Evolutionary conservation across 2,888 invertebrate species (phyloP).

Genomic region (Brassicogethes aeneus): DNA sequence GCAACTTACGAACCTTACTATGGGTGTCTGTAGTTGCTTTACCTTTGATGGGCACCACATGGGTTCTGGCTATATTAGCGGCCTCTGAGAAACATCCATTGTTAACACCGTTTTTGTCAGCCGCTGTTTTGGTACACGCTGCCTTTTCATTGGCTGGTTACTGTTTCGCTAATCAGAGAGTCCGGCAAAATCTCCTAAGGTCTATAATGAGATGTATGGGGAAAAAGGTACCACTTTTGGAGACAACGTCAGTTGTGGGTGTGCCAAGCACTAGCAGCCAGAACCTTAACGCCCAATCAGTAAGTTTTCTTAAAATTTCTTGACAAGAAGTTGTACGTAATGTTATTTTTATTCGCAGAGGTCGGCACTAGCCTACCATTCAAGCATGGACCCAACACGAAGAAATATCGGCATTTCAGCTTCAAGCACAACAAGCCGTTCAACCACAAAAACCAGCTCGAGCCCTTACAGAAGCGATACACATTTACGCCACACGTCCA

Average conservation of each 20-base stretch:
- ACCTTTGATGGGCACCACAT: conserved; percentile 74
- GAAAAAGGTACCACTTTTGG: conserved; percentile 69
- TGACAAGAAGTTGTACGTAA: conserved; percentile 3
- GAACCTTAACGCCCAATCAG: conserved; percentile 57
- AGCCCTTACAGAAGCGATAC: conserved; percentile 86
- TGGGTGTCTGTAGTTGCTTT: conserved; percentile 82
- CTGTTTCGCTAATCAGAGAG: conserved; percentile 78
- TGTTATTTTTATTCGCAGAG: conserved; percentile 45
- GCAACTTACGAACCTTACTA: conserved; percentile 68
- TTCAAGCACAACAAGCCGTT: conserved; percentile 88
- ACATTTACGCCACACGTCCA: conserved; percentile 73
- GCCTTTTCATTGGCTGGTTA: conserved; percentile 78
- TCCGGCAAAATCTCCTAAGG: conserved; percentile 63
- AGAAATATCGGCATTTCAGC: conserved; percentile 88
- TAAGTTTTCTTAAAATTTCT: conserved; percentile 28
- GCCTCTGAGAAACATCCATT: conserved; percentile 65
- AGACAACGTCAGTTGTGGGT: conserved; percentile 59
- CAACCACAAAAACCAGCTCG: conserved; percentile 89
- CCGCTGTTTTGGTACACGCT: conserved; percentile 70
- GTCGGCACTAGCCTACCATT: conserved; percentile 75
- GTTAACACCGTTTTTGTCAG: conserved; percentile 69
- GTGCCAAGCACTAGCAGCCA: conserved; percentile 65
- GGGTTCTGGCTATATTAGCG: conserved; percentile 75
- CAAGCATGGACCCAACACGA: conserved; percentile 53
- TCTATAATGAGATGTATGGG: conserved; percentile 68